These are phyloP conservation scores for Amphiduros pacificus DNA, from an alignment of 2,888 invertebrate species.

Conservation along the genomic window DNA sequence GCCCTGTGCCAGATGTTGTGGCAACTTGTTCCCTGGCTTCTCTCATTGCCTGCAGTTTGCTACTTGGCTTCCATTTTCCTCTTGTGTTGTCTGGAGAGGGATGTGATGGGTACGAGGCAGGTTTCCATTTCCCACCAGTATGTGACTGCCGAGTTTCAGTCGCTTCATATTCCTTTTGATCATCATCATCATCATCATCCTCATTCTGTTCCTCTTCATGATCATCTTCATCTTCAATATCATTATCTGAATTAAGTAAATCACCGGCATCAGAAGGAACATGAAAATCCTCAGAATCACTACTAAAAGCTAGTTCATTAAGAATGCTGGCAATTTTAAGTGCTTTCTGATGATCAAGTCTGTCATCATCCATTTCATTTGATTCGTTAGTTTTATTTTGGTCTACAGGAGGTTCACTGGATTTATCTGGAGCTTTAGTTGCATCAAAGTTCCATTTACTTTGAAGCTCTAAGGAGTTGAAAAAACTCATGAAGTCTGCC, in stretches of 20 bases:
- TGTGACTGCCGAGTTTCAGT: conserved; percentile 40
- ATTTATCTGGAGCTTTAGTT: background rate
- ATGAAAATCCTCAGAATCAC: conserved; percentile 49
- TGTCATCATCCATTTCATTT: background rate
- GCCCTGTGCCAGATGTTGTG: too few relatives aligned
- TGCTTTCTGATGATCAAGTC: conserved; percentile 25
- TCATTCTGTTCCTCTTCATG: background rate
- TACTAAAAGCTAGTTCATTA: conserved; percentile 50
- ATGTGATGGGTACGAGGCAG: conserved; percentile 39
- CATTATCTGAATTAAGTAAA: conserved; percentile 18
- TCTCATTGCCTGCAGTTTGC: background rate
- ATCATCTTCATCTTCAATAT: background rate
- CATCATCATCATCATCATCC: background rate
- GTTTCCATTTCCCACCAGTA: conserved; percentile 74
- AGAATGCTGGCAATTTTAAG: conserved; percentile 52
- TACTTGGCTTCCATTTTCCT: conserved; percentile 6
- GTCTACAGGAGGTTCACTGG: background rate
- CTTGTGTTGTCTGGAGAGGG: background rate
- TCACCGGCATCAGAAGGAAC: conserved; percentile 36
- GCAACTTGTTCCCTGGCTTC: background rate
- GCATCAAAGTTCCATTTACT: conserved; percentile 34
- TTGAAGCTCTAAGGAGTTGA: conserved; percentile 70
- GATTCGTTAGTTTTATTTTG: background rate
- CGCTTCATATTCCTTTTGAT: conserved; percentile 23
- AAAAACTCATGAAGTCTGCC: conserved; percentile 69